phyloP scores from a whole-genome alignment of 2,113 vertebrate genomes.

The Circaetus cinerascens region DNA sequence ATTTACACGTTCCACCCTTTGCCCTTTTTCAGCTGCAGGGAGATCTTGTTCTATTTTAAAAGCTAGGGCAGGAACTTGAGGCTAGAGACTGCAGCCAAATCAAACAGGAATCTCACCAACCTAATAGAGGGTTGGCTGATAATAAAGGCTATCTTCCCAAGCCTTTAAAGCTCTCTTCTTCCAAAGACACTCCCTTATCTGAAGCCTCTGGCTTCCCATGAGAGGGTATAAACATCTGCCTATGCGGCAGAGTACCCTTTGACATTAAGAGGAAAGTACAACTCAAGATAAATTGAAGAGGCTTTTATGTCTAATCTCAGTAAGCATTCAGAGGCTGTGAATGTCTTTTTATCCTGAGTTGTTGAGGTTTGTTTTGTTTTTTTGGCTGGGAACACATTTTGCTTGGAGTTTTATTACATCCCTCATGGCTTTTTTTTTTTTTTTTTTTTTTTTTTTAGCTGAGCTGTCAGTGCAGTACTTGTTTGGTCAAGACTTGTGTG shows the following conservation, averaged over 20 bases:
- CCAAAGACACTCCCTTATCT: constrained; percentile 51
- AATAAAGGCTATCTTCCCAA: constrained; percentile 17
- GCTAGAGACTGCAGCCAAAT: not conserved
- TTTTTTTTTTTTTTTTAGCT: not conserved
- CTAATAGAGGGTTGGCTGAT: constrained; percentile 1
- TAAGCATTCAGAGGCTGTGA: constrained; percentile 33
- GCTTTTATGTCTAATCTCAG: constrained; percentile 57
- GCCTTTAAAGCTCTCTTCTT: constrained; percentile 17
- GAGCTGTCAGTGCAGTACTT: constrained; percentile 37
- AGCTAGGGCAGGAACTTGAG: constrained; percentile 2
- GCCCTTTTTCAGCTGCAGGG: constrained; percentile 10
- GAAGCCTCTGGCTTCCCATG: constrained; percentile 37
- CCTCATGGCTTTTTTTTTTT: not conserved
- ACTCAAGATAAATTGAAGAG: constrained; percentile 12
- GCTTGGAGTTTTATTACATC: not conserved
- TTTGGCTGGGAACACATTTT: constrained; percentile 22
- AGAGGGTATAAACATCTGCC: constrained; percentile 22
- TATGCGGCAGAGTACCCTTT: not conserved
- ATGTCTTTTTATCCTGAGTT: constrained; percentile 30
- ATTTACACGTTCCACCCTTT: not conserved
- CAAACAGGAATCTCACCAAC: constrained; percentile 41
- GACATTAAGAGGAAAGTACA: constrained; percentile 37
- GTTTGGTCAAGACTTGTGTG: constrained; percentile 28
- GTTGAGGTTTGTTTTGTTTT: constrained; percentile 15
- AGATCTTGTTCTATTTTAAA: constrained; percentile 52